Percentiles rank a stretch among this genome's conserved stretches.
Conservation (phyloP, 2,113 vertebrate species). For the Otis tarda region DNA sequence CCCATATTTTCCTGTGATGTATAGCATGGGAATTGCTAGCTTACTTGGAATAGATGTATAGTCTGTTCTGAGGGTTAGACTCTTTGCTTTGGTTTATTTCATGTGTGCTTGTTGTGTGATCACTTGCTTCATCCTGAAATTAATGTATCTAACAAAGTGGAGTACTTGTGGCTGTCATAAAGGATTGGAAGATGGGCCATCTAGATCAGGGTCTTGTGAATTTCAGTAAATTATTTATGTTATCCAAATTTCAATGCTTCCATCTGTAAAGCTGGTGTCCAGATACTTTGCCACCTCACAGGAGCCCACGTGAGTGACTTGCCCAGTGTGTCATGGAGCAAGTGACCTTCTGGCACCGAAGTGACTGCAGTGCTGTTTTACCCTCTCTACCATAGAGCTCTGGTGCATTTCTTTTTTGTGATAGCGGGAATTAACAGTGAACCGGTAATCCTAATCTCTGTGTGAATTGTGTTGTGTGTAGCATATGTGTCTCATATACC, state of each 20-base stretch:
- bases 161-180: not conserved
- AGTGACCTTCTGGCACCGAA: not conserved
- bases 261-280: not conserved
- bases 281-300: not conserved
- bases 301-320: not conserved
- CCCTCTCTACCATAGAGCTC: not conserved
- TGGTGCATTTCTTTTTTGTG: not conserved
- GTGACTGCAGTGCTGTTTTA: not conserved
- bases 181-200: not conserved
- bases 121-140: not conserved
- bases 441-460: not conserved
- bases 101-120: not conserved
- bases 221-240: not conserved
- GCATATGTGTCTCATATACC: not conserved
- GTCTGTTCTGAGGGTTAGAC: not conserved
- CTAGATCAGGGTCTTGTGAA: not conserved
- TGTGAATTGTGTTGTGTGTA: not conserved
- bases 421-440: not conserved
- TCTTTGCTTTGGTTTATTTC: not conserved
- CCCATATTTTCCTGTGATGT: not conserved
- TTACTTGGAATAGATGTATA: not conserved
- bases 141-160: not conserved
- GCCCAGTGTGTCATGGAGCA: not conserved
- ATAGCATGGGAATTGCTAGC: not conserved
- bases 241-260: not conserved